Conservation (phyloP, 2,888 invertebrate species). For the Agrotis clavis region DNA sequence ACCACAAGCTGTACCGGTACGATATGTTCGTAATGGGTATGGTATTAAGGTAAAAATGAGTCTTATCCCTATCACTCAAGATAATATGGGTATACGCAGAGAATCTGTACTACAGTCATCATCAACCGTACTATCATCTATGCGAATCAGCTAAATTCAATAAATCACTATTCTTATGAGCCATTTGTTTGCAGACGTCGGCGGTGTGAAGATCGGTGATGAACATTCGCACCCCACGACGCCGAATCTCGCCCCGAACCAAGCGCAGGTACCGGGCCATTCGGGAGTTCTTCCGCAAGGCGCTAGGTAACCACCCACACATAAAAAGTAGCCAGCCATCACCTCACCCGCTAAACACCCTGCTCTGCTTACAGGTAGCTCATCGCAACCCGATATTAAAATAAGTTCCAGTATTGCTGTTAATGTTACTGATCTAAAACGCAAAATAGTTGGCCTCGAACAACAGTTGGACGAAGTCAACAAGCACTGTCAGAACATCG, state of each 20-base stretch:
- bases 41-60: too few relatives aligned
- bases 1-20: too few relatives aligned
- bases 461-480: constrained; percentile 79
- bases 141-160: background rate
- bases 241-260: constrained; percentile 86
- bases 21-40: too few relatives aligned
- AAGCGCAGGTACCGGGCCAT: constrained; percentile 82
- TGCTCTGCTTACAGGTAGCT: constrained; percentile 75
- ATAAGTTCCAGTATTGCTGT: constrained; percentile 82
- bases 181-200: constrained; percentile 53
- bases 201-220: constrained; percentile 73
- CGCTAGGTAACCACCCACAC: constrained; percentile 74
- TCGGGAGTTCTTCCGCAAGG: constrained; percentile 81
- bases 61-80: too few relatives aligned
- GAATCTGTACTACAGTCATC: too few relatives aligned
- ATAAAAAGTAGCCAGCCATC: background rate
- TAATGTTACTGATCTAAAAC: constrained; percentile 82
- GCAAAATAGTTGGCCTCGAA: constrained; percentile 80
- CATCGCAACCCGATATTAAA: constrained; percentile 81
- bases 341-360: constrained; percentile 2
- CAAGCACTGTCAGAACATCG: constrained; percentile 76
- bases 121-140: too few relatives aligned
- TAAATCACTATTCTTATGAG: background rate
- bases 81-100: too few relatives aligned
- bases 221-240: constrained; percentile 84